A percentile compares a stretch with the other conserved stretches of the same genome.
Conservation (phyloP, 1,140 invertebrate genomes). For the Magallana gigas region DNA sequence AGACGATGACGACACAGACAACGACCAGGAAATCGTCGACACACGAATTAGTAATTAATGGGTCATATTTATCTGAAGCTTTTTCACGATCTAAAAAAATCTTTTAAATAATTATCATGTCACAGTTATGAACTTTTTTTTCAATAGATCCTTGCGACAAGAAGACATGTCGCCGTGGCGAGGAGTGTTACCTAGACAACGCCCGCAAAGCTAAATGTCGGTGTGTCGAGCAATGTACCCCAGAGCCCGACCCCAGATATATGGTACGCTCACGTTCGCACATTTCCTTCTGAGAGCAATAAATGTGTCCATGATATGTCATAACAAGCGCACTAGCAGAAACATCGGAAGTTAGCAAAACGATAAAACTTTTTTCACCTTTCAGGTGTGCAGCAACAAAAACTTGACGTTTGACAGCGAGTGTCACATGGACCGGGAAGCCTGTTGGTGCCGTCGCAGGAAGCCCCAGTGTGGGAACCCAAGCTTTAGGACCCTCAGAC, state of each 20-base stretch:
- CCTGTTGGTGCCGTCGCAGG: constrained; percentile 61
- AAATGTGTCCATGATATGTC: no score
- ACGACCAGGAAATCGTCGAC: constrained; percentile 37
- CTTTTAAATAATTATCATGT: no score
- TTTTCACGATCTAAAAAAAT: no score
- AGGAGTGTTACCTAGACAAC: constrained; percentile 59
- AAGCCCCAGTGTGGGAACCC: constrained; percentile 55
- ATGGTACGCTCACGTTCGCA: constrained; percentile 43
- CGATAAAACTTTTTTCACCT: no score
- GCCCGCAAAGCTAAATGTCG: constrained; percentile 56
- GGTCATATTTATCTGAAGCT: neutral
- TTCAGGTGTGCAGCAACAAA: constrained; percentile 67
- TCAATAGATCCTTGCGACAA: constrained; percentile 62
- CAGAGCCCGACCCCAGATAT: constrained; percentile 38
- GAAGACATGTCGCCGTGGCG: constrained; percentile 65
- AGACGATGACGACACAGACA: constrained; percentile 52
- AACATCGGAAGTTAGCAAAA: no score
- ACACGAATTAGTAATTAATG: constrained; percentile 31
- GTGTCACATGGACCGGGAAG: constrained; percentile 66
- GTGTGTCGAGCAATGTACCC: constrained; percentile 51
- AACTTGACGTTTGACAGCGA: constrained; percentile 69
- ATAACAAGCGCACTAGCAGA: no score
- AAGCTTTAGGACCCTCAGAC: constrained; percentile 56
- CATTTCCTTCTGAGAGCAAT: neutral
- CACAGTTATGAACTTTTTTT: no score